Percentiles rank a stretch among this genome's conserved stretches.
Conservation (phyloP, 2,113 vertebrate genomes). For the Proteles cristata region DNA sequence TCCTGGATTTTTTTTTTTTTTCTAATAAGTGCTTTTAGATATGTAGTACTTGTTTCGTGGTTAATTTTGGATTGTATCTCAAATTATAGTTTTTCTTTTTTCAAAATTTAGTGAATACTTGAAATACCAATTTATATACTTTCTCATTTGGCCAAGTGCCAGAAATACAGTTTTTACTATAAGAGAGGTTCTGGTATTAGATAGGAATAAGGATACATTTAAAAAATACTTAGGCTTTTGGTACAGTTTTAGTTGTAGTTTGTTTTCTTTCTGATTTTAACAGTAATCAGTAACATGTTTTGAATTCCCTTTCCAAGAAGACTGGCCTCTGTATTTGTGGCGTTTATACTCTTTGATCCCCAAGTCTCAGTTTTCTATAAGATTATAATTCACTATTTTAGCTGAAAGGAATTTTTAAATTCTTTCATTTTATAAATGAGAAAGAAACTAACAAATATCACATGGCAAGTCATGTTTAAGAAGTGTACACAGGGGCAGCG, state of each 20-base stretch:
- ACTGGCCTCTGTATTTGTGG: not conserved
- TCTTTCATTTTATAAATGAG: slow-evolving; percentile 4
- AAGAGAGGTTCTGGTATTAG: not conserved
- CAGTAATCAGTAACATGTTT: not conserved
- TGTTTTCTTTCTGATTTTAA: slow-evolving; percentile 32
- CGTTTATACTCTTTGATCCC: slow-evolving; percentile 28
- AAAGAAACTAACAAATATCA: not conserved
- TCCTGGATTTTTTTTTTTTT: not conserved
- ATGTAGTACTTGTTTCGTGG: slow-evolving; percentile 36
- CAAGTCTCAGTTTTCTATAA: not conserved
- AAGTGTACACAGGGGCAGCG: not conserved
- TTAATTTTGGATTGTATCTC: not conserved
- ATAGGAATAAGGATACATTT: slow-evolving; percentile 14
- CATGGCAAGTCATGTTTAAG: not conserved
- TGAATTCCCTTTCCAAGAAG: not conserved
- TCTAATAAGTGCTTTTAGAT: slow-evolving; percentile 7
- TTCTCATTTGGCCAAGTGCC: slow-evolving; percentile 2
- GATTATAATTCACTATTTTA: slow-evolving; percentile 40
- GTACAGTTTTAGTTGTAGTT: slow-evolving; percentile 22
- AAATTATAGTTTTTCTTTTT: slow-evolving; percentile 7
- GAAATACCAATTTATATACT: slow-evolving; percentile 40
- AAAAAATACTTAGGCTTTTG: not conserved
- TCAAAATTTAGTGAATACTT: slow-evolving; percentile 15
- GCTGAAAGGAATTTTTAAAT: not conserved
- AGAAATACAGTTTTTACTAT: slow-evolving; percentile 36